Conservation (phyloP, 2,113 vertebrate genomes). For the Microcebus murinus region DNA sequence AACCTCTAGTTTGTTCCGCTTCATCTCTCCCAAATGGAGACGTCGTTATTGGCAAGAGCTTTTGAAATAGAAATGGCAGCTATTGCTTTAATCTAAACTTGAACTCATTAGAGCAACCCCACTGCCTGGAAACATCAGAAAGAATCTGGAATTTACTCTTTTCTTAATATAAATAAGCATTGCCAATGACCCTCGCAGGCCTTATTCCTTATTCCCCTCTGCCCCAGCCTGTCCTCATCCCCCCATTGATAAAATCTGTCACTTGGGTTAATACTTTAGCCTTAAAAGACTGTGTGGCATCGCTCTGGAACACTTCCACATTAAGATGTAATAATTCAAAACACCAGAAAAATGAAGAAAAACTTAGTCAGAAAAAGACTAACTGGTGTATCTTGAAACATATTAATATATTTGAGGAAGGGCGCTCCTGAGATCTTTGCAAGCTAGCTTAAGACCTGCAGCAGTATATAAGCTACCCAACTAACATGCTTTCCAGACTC, state of each 20-base stretch:
- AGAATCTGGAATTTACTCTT: background rate
- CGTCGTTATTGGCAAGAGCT: slow-evolving; percentile 35
- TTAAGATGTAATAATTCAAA: background rate
- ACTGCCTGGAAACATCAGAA: slow-evolving; percentile 2
- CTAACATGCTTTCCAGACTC: background rate
- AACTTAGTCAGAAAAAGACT: background rate
- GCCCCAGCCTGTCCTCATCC: background rate
- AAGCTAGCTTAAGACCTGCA: background rate
- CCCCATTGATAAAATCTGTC: background rate
- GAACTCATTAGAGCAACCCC: background rate
- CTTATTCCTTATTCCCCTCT: background rate
- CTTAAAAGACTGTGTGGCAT: background rate
- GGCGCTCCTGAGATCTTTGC: background rate
- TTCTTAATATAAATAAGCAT: background rate
- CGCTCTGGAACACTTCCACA: background rate
- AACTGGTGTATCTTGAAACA: background rate
- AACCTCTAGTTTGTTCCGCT: slow-evolving; percentile 58
- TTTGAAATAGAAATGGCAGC: slow-evolving; percentile 39
- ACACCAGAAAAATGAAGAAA: background rate
- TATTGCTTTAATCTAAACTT: slow-evolving; percentile 44
- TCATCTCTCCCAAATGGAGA: slow-evolving; percentile 40
- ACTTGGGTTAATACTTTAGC: background rate
- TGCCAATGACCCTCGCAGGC: background rate
- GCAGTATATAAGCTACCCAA: background rate
- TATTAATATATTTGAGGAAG: background rate